Evolutionary conservation across 2,113 vertebrate species (phyloP).

Genomic region (Halichoerus grypus): DNA sequence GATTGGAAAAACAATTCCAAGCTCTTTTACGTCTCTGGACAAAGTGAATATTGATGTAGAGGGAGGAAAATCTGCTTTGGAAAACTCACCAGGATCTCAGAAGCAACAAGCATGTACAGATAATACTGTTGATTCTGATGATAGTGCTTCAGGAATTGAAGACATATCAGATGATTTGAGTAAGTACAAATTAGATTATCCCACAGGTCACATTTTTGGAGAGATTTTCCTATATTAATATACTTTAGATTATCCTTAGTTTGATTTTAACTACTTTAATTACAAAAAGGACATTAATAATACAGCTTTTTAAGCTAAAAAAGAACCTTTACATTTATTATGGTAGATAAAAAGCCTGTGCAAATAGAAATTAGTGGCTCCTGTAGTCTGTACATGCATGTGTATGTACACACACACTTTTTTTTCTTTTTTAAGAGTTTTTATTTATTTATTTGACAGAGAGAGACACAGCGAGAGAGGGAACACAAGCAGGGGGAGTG

Average conservation of each 20-base stretch:
- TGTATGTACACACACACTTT: not conserved
- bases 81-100: conserved; percentile 78
- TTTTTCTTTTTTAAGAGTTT: not conserved
- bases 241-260: conserved; percentile 53
- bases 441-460: too few relatives aligned
- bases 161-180: conserved; percentile 86
- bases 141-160: conserved; percentile 85
- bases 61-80: conserved; percentile 78
- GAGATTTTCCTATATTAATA: conserved; percentile 46
- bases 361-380: not conserved
- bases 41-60: conserved; percentile 75
- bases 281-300: conserved; percentile 20
- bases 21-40: conserved; percentile 82
- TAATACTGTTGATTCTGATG: conserved; percentile 83
- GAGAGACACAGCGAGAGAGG: too few relatives aligned
- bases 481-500: too few relatives aligned
- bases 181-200: conserved; percentile 84
- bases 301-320: not conserved
- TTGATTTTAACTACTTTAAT: conserved; percentile 54
- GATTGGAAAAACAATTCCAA: conserved; percentile 80
- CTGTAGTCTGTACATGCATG: not conserved
- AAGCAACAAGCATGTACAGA: conserved; percentile 76
- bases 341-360: not conserved
- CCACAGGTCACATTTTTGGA: conserved; percentile 59
- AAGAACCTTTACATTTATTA: conserved; percentile 15